Evolutionary conservation across 2,113 vertebrate genomes (phyloP), one percentile per base, ranked within the genome.

Genomic region (Anthoscopus minutus): DNA sequence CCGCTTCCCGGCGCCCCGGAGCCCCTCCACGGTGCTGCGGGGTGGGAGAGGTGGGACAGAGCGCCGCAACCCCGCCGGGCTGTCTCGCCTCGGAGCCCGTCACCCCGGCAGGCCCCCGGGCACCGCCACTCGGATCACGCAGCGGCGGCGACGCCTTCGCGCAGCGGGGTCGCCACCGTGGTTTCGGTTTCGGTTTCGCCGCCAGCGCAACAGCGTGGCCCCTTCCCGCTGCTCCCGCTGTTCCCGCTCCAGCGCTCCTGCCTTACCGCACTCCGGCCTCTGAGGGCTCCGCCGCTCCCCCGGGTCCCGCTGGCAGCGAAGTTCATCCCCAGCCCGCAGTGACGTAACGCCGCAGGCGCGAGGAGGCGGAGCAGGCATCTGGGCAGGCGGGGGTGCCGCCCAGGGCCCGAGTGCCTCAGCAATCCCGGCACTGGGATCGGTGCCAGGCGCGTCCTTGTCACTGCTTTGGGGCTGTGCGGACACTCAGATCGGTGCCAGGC

Each of bases 291-390:
- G 20, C 37, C 4, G 19, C 35, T 13, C 7, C 11, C 4, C 48
- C 2, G 6, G 20, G 15, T 2, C 20, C 35, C 35, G 35, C 48
- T 7, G 7, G 10, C 20, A 31, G 3, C 2, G 25, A n/a, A 7
- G 10, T 5, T 23, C 6, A 2, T 6, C 8, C 8, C 10, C 4
- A 15, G 2, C 14, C 27, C 13, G 2, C 25, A n/a, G n/a, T 38
- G 15, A 42, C 14, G 42, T 42, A 15, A 42, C 42, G 42, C 42
- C 42, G 14, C 42, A 15, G 42, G 42, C 42, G 14, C 22, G 23
- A n/a, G 27, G 31, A 33, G 50, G 28, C 38, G 21, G 22, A 60
- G 64, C 30, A 15, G 14, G 66, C 2, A 30, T 17, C 31, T 5
- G 11, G 11, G 13, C 45, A 37, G 6, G 18, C 10, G 6, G 7